Evolutionary conservation across 2,888 invertebrate genomes (phyloP), one percentile per base, ranked within the genome.

Genomic region (Hypomecis atomaria): DNA sequence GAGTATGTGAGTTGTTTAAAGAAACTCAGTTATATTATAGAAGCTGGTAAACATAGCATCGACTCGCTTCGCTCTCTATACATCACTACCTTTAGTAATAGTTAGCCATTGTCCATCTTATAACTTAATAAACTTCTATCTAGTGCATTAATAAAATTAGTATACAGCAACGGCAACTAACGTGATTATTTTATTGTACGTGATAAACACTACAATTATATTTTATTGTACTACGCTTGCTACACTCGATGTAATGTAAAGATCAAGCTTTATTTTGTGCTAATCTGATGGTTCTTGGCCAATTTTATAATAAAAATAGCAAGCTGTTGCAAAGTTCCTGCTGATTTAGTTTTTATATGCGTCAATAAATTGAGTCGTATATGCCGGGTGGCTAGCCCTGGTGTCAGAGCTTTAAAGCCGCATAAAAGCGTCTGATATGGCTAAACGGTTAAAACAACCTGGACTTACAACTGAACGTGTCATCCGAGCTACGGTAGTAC

Each of bases 261-360:
- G 56, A 47, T 56, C 47, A 56, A 47, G 38, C 38, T 44, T 54
- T 42, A 55, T 44, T 23, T 55, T 37, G 55, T 55, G 55, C 9
- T 55, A 55, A 55, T 55, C 55, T 45, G 45, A 55, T 55, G 43
- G 13, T 36, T 13, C 13, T 54, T 43, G 5, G 45, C 36, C 44
- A 13, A 37, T 44, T 37, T 37, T n/a, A 45, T 44, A 44, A 3
- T 23, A 23, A 23, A 23, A 55, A 13, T 44, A 55, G 37, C 44
- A 36, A 33, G 10, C 40, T 40, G 23, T 52, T 52, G 33, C 4
- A 3, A 5, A 43, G 23, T 23, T 23, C 6, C 43, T 43, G 10
- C 0, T 10, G 43, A 8, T 5, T 43, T 10, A n/a, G n/a, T 9
- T 9, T n/a, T n/a, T 45, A 45, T 13, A 13, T 45, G 13, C 7